A percentile compares a stretch with the other conserved stretches of the same genome.
These are phyloP conservation scores for Pangasianodon hypophthalmus DNA, from an alignment of 2,113 vertebrate genomes.

Conservation along the genomic window DNA sequence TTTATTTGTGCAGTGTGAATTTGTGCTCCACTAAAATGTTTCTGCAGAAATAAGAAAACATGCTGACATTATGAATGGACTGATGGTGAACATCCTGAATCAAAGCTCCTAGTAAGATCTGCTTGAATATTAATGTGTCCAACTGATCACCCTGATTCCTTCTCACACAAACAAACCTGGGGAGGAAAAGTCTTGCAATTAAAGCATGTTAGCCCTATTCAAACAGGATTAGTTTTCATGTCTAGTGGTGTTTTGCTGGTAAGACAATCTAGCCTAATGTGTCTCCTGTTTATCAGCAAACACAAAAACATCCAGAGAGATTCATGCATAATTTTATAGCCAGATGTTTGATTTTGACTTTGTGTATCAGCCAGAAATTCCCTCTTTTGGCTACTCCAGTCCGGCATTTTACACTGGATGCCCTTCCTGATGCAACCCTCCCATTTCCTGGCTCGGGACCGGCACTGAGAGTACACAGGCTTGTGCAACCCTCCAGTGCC, in stretches of 20 bases:
- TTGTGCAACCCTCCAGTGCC: too few species aligned
- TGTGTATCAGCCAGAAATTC: not conserved
- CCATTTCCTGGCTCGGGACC: too few species aligned
- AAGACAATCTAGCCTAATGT: not conserved
- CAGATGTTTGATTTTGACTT: too few species aligned
- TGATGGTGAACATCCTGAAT: constrained; percentile 47
- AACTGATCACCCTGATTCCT: constrained; percentile 21
- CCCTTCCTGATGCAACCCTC: too few species aligned
- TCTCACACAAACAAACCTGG: constrained; percentile 31
- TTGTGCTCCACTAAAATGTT: not conserved
- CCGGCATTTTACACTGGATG: too few species aligned
- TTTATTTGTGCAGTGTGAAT: not conserved
- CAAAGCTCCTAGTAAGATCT: constrained; percentile 51
- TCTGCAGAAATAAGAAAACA: constrained; percentile 13
- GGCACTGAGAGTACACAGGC: too few species aligned
- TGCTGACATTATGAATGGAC: constrained; percentile 62
- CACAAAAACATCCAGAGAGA: not conserved
- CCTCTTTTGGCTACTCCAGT: too few species aligned
- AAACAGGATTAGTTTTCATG: not conserved
- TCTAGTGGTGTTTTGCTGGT: not conserved
- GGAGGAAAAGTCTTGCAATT: constrained; percentile 28
- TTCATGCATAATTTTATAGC: not conserved
- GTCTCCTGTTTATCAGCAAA: not conserved
- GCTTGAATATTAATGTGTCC: constrained; percentile 63
- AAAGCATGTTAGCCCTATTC: not conserved